Conservation (phyloP, 2,113 vertebrate species). For the Odontophorus gujanensis region DNA sequence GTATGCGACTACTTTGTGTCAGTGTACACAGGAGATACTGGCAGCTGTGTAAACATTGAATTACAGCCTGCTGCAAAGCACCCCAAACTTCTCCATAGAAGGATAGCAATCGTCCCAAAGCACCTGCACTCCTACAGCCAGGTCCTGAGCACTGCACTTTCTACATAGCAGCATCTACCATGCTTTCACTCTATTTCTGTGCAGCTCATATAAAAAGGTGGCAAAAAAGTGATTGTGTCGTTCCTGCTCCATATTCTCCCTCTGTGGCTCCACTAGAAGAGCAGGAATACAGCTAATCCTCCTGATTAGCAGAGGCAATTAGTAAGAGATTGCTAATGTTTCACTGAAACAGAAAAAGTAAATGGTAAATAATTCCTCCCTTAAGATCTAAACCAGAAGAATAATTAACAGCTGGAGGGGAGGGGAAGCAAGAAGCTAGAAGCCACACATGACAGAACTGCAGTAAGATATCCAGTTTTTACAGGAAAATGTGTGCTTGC, state of each 20-base stretch:
- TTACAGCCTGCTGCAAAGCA: background rate
- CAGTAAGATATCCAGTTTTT: background rate
- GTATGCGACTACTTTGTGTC: background rate
- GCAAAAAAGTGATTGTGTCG: background rate
- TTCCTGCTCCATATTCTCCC: background rate
- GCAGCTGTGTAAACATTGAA: background rate
- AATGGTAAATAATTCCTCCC: conserved; percentile 54
- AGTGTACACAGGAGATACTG: background rate
- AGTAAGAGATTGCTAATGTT: conserved; percentile 46
- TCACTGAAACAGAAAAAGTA: conserved; percentile 31
- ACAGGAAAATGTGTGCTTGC: fast-evolving
- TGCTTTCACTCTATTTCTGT: background rate
- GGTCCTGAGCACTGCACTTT: background rate
- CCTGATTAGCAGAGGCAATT: conserved; percentile 42
- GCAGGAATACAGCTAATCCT: background rate
- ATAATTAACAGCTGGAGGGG: conserved; percentile 54
- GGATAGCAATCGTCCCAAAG: background rate
- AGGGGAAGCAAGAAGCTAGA: conserved; percentile 10
- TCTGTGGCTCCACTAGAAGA: background rate
- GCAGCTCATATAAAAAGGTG: background rate
- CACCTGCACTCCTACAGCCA: background rate
- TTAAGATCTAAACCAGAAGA: conserved; percentile 31
- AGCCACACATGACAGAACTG: background rate
- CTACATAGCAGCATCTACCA: background rate
- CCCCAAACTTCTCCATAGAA: background rate